A percentile compares a stretch with the other conserved stretches of the same genome.
phyloP scores from a whole-genome alignment of 1,140 invertebrate species.

The Drosophila prosaltans region DNA sequence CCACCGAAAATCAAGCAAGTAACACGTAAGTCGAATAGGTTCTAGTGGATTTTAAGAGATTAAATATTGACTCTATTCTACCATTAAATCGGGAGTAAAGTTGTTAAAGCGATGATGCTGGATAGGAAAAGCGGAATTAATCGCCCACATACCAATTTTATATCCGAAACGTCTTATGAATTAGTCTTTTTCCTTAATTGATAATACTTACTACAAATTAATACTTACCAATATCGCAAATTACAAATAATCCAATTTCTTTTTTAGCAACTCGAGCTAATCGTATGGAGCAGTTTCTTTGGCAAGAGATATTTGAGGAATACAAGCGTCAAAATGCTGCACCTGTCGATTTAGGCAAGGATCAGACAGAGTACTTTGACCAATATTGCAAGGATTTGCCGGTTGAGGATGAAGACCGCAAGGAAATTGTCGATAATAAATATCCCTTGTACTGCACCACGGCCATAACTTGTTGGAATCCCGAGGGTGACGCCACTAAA shows the following conservation, averaged over 20 bases:
- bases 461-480: slow-evolving; percentile 69
- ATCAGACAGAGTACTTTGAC: slow-evolving; percentile 69
- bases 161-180: too few species aligned
- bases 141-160: too few species aligned
- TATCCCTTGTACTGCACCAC: slow-evolving; percentile 75
- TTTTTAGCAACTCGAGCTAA: slow-evolving; percentile 58
- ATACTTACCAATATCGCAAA: too few species aligned
- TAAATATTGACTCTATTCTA: too few species aligned
- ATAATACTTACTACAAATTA: too few species aligned
- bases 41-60: too few species aligned
- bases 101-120: too few species aligned
- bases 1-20: slow-evolving; percentile 56
- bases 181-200: too few species aligned
- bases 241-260: not conserved
- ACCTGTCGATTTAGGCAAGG: slow-evolving; percentile 15
- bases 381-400: slow-evolving; percentile 71
- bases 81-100: too few species aligned
- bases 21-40: slow-evolving; percentile 40
- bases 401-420: slow-evolving; percentile 54
- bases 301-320: slow-evolving; percentile 71
- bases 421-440: slow-evolving; percentile 58
- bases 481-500: slow-evolving; percentile 66
- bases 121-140: too few species aligned
- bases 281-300: slow-evolving; percentile 67
- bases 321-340: slow-evolving; percentile 60